Percentiles rank a stretch among this genome's conserved stretches.
phyloP scores from a whole-genome alignment of 2,113 vertebrate genomes.

The Cranoglanis bouderius region DNA sequence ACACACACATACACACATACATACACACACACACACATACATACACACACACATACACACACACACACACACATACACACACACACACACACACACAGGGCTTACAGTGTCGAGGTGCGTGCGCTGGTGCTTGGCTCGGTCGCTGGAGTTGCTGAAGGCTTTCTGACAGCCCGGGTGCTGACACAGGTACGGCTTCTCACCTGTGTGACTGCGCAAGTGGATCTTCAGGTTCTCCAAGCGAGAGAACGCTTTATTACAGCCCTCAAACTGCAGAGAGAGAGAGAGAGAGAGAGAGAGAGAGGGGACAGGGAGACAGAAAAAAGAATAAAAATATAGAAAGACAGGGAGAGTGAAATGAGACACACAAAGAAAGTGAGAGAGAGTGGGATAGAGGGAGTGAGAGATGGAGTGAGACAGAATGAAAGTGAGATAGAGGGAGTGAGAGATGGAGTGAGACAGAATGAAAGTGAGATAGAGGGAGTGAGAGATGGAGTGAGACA shows the following conservation, averaged over 20 bases:
- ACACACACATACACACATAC: no score
- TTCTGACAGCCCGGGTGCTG: constrained; percentile 99
- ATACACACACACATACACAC: not conserved
- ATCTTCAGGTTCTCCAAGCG: constrained; percentile 99
- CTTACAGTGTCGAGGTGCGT: constrained; percentile 98
- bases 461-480: not conserved
- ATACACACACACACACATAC: constrained; percentile 8
- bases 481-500: not conserved
- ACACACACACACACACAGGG: constrained; percentile 10
- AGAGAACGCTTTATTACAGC: constrained; percentile 98
- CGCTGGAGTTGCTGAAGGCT: constrained; percentile 99
- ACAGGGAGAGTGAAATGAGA: not conserved
- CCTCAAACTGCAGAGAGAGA: constrained; percentile 83
- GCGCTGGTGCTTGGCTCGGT: constrained; percentile 96
- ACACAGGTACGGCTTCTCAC: constrained; percentile 97
- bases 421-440: not conserved
- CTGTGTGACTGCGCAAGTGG: constrained; percentile 96
- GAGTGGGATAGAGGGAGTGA: not conserved
- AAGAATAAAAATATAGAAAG: not conserved
- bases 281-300: constrained; percentile 16
- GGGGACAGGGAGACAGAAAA: not conserved
- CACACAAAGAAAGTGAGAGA: not conserved
- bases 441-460: not conserved
- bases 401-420: not conserved
- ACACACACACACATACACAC: constrained; percentile 14